Evolutionary conservation across 2,797 vertebrate species (phyloP), one percentile per base, ranked within the genome.

Genomic region (Sibirionetta formosa): DNA sequence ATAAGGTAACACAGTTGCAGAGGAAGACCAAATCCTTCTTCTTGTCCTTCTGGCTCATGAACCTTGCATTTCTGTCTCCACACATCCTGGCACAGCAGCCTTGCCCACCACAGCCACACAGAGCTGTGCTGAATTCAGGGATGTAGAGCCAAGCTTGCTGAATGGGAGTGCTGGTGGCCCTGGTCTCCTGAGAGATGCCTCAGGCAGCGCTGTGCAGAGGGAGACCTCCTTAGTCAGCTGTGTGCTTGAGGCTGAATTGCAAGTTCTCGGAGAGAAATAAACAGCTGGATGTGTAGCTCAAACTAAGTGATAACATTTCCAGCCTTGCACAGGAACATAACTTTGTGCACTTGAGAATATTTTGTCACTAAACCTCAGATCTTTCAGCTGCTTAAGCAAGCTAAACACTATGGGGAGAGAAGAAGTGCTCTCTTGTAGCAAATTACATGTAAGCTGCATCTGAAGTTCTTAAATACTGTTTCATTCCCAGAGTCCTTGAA

Each of bases 391-490:
- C 68, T 92, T 73, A 66, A 88, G 81, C 54, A 84, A 88, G 51
- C 7, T 14, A 76, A 54, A 7, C 54, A 63, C 54, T 51, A n/a
- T 17, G 6, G 42, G 35, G 51, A 82, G n/a, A 50, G 29, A 86
- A 90, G 26, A 95, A 92, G 44, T 38, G 57, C 11, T 83, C 29
- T 66, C 65, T 64, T 81, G 48, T 56, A 81, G 29, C 46, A 82
- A 72, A 88, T 85, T 63, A 35, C 13, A 48, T 14, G 40, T 75
- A 71, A 31, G 22, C 44, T 88, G 44, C 36, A 60, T 82, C 44
- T 14, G 12, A 80, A 82, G 15, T 63, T 90, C 40, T 94, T 94
- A 93, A 92, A 89, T 53, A 82, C n/a, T 24, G 5, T 60, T 93
- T 82, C 75, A 15, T 80, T 95, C 57, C 72, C 53, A 20, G 75